Percentiles rank a stretch among this genome's conserved stretches.
These are phyloP conservation scores for Rhinoderma darwinii DNA, from an alignment of 2,113 vertebrate species.

Conservation along the genomic window DNA sequence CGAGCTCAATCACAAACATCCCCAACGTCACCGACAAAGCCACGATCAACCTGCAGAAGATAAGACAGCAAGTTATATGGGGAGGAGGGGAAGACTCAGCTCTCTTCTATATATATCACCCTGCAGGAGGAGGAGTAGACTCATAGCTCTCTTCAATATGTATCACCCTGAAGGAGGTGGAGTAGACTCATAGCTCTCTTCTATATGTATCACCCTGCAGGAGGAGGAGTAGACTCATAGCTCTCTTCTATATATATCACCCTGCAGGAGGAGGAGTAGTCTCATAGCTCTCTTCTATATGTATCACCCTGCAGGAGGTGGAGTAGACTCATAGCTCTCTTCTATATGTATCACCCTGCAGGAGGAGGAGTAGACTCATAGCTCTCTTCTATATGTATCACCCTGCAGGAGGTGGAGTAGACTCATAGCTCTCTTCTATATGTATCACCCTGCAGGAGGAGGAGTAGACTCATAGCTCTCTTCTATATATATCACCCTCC, in stretches of 20 bases:
- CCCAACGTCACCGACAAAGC: conserved; percentile 82
- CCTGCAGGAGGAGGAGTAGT: conserved; percentile 1
- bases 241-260: neutral
- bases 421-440: neutral
- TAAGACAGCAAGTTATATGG: neutral
- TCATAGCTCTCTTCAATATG: neutral
- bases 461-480: neutral
- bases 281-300: conserved; percentile 1
- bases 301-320: neutral
- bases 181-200: neutral
- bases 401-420: neutral
- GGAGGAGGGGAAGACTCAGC: neutral
- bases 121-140: neutral
- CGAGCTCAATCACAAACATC: conserved; percentile 82
- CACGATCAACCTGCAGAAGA: conserved; percentile 76
- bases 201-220: neutral
- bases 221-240: neutral
- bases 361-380: neutral
- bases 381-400: neutral
- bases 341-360: neutral
- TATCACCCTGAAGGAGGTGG: neutral
- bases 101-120: neutral
- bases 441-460: neutral
- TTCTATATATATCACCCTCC: neutral
- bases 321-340: neutral